Evolutionary conservation across 2,888 invertebrate genomes (phyloP).

Genomic region (Drosophila kambysellisi): DNA sequence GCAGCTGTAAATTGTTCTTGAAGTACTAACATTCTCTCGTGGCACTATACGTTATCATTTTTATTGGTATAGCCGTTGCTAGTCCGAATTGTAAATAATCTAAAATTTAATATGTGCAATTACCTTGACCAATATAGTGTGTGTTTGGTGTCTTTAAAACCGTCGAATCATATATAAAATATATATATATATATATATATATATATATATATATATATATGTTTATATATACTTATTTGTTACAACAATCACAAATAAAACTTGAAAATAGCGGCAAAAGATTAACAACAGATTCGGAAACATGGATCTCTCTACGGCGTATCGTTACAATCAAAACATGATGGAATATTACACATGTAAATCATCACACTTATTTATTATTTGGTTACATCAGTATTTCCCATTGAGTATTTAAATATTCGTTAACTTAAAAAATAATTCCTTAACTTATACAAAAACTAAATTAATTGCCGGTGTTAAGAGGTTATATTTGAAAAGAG

Average conservation of each 20-base stretch:
- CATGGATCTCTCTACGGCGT: constrained; percentile 96
- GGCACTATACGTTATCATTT: background rate
- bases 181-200: background rate
- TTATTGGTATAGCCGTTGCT: background rate
- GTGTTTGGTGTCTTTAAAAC: background rate
- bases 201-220: background rate
- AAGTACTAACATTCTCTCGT: background rate
- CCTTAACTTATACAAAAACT: background rate
- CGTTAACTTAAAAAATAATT: background rate
- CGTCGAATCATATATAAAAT: background rate
- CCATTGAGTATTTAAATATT: background rate
- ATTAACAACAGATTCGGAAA: constrained; percentile 9
- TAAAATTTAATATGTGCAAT: background rate
- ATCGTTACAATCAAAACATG: constrained; percentile 98
- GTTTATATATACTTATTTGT: constrained; percentile 1
- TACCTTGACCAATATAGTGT: background rate
- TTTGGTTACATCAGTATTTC: background rate
- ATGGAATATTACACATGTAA: constrained; percentile 99
- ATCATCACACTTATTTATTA: constrained; percentile 1
- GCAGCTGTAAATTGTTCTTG: background rate
- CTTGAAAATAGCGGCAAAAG: background rate
- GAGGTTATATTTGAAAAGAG: background rate
- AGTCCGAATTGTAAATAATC: background rate
- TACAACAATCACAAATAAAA: background rate
- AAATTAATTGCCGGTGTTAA: background rate